Evolutionary conservation across 2,888 invertebrate species (phyloP).

Genomic region (Drosophila peninsularis): DNA sequence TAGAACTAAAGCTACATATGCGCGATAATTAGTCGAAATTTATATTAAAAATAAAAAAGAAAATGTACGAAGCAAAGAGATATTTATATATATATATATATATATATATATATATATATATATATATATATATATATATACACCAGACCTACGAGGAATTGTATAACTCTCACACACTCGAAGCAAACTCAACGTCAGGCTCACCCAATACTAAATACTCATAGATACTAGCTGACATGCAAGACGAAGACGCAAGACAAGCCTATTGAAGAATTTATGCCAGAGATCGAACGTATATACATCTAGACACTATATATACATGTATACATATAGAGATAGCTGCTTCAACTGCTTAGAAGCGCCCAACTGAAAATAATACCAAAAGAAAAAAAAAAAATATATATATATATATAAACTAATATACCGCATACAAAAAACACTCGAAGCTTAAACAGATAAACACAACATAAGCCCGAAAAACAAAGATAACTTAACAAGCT

Average conservation of each 20-base stretch:
- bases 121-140: conserved; percentile 43
- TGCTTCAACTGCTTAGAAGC: conserved; percentile 58
- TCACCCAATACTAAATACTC: conserved; percentile 30
- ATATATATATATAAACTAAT: neutral
- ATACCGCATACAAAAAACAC: conserved; percentile 36
- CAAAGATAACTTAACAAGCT: conserved; percentile 59
- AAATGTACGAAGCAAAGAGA: conserved; percentile 34
- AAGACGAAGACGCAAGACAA: conserved; percentile 3
- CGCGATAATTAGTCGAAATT: conserved; percentile 69
- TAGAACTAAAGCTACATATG: conserved; percentile 52
- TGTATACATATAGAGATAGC: conserved; percentile 31
- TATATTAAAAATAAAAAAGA: conserved; percentile 35
- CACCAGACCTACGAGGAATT: conserved; percentile 57
- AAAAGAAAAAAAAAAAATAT: neutral
- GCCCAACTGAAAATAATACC: conserved; percentile 43
- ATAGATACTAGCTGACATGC: conserved; percentile 27
- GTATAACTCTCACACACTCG: conserved; percentile 42
- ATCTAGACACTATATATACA: conserved; percentile 31
- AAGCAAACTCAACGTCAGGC: conserved; percentile 20
- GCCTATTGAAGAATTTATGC: conserved; percentile 50
- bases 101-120: conserved; percentile 54
- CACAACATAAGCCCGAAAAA: conserved; percentile 23
- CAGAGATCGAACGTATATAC: conserved; percentile 62
- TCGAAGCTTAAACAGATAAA: conserved; percentile 30
- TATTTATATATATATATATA: conserved; percentile 58